Conservation (phyloP, 2,113 vertebrate genomes). For the Cacatua alba region DNA sequence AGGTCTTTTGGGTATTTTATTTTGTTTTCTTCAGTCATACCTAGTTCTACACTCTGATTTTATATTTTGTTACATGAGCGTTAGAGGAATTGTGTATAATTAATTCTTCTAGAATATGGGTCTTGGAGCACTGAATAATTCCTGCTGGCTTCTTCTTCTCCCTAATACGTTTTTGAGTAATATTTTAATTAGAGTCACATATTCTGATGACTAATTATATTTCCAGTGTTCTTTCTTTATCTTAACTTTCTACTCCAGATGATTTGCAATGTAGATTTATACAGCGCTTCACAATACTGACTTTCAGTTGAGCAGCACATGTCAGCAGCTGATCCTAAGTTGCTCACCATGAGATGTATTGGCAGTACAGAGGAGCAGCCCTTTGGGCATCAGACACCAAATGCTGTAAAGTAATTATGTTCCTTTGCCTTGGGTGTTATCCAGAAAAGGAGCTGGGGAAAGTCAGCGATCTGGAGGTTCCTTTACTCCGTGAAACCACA, state of each 20-base stretch:
- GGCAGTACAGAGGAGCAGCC: not conserved
- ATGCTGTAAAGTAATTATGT: accelerated
- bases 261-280: not conserved
- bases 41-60: not conserved
- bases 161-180: slow-evolving; percentile 33
- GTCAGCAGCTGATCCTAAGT: accelerated
- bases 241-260: not conserved
- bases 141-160: slow-evolving; percentile 53
- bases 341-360: not conserved
- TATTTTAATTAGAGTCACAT: slow-evolving; percentile 57
- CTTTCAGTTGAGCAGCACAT: not conserved
- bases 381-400: not conserved
- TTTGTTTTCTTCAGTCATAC: not conserved
- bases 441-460: not conserved
- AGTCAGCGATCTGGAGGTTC: not conserved
- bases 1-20: not conserved
- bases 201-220: slow-evolving; percentile 32
- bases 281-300: not conserved
- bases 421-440: not conserved
- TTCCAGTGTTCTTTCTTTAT: not conserved
- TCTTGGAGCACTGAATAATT: slow-evolving; percentile 28
- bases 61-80: not conserved
- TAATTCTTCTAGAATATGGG: slow-evolving; percentile 13
- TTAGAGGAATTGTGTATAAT: slow-evolving; percentile 36
- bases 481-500: not conserved